Conservation (phyloP, 1,140 invertebrate species). For the Trichomalopsis sarcophagae region DNA sequence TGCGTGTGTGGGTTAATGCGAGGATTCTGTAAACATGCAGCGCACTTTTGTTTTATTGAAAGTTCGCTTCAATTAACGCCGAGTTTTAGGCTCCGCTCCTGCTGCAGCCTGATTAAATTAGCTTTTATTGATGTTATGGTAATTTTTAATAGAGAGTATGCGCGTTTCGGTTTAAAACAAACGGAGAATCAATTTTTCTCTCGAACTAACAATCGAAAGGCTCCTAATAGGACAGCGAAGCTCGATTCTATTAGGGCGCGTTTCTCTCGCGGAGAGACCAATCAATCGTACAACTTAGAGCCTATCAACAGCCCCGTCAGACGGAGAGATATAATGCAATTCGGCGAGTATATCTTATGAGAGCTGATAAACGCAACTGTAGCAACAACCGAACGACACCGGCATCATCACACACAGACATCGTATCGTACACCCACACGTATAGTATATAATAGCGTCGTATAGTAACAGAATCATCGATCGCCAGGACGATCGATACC, state of each 20-base stretch:
- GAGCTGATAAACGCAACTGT: not conserved
- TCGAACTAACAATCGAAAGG: too few species aligned
- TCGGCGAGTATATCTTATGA: not conserved
- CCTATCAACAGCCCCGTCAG: not conserved
- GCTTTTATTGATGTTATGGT: too few species aligned
- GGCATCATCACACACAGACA: not conserved
- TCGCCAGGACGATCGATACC: not conserved
- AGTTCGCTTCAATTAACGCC: not conserved
- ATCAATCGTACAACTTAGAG: not conserved
- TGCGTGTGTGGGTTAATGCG: too few species aligned
- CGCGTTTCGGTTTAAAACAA: too few species aligned
- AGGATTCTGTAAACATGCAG: not conserved
- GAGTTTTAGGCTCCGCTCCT: too few species aligned
- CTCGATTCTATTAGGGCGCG: too few species aligned
- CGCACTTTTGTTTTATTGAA: not conserved
- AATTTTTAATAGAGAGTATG: too few species aligned
- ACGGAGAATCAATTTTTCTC: too few species aligned
- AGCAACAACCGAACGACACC: not conserved
- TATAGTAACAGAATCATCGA: not conserved
- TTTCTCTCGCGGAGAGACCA: not conserved
- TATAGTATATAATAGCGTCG: not conserved
- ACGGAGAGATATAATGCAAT: not conserved
- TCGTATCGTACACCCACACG: not conserved
- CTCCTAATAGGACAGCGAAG: too few species aligned
- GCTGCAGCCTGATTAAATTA: too few species aligned